These are phyloP conservation scores for Sciurus niger DNA, from an alignment of 2,113 vertebrate species.

Conservation along the genomic window DNA sequence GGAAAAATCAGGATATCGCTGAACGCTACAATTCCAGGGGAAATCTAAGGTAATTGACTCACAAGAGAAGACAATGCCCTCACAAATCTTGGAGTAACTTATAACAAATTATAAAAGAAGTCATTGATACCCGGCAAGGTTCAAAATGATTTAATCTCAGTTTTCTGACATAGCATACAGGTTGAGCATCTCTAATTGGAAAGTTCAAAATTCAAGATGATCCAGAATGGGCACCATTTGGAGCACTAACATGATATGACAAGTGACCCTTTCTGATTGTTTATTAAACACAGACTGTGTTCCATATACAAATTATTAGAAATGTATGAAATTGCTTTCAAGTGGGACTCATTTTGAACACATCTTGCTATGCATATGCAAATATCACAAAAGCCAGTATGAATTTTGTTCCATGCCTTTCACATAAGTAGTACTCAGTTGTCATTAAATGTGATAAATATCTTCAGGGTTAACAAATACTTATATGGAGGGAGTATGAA, in stretches of 20 bases:
- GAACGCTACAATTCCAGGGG: not conserved
- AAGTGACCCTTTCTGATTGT: not conserved
- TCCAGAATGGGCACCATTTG: not conserved
- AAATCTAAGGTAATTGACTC: not conserved
- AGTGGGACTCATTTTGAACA: not conserved
- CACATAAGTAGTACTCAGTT: too few relatives aligned
- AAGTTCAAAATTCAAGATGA: not conserved
- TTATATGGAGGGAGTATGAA: not conserved
- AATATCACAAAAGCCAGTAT: not conserved
- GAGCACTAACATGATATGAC: not conserved
- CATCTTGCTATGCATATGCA: not conserved
- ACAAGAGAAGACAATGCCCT: not conserved
- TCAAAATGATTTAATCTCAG: too few relatives aligned
- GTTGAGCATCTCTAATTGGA: too few relatives aligned
- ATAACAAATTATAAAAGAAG: too few relatives aligned
- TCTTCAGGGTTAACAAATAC: not conserved
- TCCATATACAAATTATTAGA: not conserved
- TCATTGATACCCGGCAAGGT: too few relatives aligned
- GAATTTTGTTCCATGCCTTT: not conserved
- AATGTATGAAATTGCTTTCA: not conserved
- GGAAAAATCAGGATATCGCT: not conserved
- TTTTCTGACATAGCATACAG: too few relatives aligned
- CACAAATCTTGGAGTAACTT: not conserved
- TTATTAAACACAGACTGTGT: not conserved
- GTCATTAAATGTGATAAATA: not conserved